phyloP scores from a whole-genome alignment of 1,140 invertebrate genomes.

The Neelides sp. region DNA sequence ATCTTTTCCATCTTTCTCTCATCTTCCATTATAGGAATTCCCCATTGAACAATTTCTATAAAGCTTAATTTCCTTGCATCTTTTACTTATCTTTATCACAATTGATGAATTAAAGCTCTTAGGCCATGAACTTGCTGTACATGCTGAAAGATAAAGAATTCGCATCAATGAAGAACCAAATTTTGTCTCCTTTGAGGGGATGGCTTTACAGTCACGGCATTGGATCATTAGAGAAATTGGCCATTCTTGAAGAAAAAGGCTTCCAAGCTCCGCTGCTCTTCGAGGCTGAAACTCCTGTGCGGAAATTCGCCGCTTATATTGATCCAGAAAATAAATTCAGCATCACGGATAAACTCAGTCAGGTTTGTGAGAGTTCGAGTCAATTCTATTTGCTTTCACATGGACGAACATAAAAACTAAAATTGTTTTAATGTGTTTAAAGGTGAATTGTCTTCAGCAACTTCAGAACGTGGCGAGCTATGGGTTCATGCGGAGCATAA shows the following conservation, averaged over 20 bases:
- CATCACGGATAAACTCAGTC: constrained; percentile 82
- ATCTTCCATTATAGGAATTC: not conserved
- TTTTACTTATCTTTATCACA: not conserved
- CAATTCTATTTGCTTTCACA: no score
- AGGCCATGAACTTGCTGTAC: constrained; percentile 86
- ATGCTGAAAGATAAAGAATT: constrained; percentile 63
- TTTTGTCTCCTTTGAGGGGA: constrained; percentile 72
- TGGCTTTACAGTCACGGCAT: constrained; percentile 81
- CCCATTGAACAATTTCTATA: not conserved
- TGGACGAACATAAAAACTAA: not conserved
- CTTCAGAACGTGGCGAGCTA: constrained; percentile 89
- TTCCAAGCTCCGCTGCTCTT: constrained; percentile 66
- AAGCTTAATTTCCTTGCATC: constrained; percentile 1
- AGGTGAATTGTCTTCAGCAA: constrained; percentile 88
- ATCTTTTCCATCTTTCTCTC: constrained; percentile 10
- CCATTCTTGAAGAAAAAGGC: constrained; percentile 53
- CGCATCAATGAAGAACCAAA: constrained; percentile 58
- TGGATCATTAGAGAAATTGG: constrained; percentile 67
- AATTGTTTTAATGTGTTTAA: constrained; percentile 31
- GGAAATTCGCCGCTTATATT: constrained; percentile 84
- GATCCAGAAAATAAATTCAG: constrained; percentile 82
- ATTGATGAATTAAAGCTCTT: constrained; percentile 1
- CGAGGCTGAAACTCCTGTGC: constrained; percentile 67
- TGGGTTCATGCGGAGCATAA: constrained; percentile 70
- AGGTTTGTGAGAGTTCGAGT: constrained; percentile 43